Evolutionary conservation across 2,888 invertebrate species (phyloP), one percentile per base, ranked within the genome.

Genomic region (Lasioglossum figueresi): DNA sequence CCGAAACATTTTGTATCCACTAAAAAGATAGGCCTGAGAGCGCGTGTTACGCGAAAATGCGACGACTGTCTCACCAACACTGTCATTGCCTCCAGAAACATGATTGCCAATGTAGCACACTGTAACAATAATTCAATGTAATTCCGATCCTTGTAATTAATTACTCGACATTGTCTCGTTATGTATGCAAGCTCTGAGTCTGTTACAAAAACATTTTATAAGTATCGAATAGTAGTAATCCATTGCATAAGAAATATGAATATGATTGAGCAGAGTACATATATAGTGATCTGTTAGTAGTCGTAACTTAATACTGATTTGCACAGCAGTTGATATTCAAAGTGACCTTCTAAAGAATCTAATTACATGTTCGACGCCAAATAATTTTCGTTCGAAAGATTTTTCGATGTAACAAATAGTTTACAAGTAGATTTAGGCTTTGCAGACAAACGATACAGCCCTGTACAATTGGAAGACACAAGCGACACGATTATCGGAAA

Each of bases 21-120:
- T 68, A 98, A 95, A 95, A 98, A 98, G 91, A 98, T 97, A n/a
- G 98, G 98, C 27, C 98, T 96, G 19, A 98, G 95, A 8, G 98
- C 98, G 85, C 98, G 95, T n/a, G 98, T 98, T 77, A 98, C 98
- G 0, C 98, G 96, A 95, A 98, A 97, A 95, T 98, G 98, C 0
- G 97, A 97, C 0, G 97, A 97, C 94, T 98, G 98, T 31, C 98
- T 96, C 85, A 97, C 96, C 63, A 98, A 95, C 77, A 98, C 97
- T 63, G 97, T 97, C 75, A 98, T 96, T 0, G 98, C 98, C 94
- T 98, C 98, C 68, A 97, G 93, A 87, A 98, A 96, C 98, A 98
- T 98, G 90, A 98, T 97, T 59, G 96, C 94, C 76, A 98, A 95
- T 0, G 98, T 97, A 78, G 97, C 93, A 87, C 97, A 97, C 98